phyloP scores from a whole-genome alignment of 2,797 vertebrate genomes.

The Onychomys torridus region DNA sequence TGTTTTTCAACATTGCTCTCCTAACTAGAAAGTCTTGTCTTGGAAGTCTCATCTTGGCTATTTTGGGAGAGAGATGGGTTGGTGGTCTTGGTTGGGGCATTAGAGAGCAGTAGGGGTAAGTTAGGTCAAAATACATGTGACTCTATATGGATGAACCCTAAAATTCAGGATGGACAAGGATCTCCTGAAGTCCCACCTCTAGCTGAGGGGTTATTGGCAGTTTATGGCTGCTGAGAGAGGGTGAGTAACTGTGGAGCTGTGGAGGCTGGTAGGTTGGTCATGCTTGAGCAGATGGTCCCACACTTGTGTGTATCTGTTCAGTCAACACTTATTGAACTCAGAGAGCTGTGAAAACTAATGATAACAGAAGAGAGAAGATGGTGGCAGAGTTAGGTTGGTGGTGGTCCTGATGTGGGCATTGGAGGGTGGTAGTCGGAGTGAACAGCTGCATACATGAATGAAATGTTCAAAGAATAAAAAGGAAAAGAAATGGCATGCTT shows the following conservation, averaged over 20 bases:
- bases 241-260: background rate
- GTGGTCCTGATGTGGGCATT: background rate
- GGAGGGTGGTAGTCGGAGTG: background rate
- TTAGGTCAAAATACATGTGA: background rate
- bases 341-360: background rate
- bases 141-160: background rate
- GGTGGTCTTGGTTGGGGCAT: background rate
- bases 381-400: background rate
- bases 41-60: background rate
- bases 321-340: background rate
- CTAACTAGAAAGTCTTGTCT: background rate
- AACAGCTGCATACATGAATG: background rate
- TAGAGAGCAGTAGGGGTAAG: too few species aligned
- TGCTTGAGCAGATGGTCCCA: background rate
- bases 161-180: background rate
- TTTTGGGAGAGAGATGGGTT: background rate
- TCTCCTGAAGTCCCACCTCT: background rate
- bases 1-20: conserved; percentile 1
- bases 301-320: background rate
- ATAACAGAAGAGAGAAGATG: background rate
- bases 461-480: background rate
- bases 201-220: background rate
- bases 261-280: background rate
- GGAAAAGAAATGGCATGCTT: background rate
- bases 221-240: background rate